Conservation (phyloP, 1,140 invertebrate species). For the Camponotus floridanus region DNA sequence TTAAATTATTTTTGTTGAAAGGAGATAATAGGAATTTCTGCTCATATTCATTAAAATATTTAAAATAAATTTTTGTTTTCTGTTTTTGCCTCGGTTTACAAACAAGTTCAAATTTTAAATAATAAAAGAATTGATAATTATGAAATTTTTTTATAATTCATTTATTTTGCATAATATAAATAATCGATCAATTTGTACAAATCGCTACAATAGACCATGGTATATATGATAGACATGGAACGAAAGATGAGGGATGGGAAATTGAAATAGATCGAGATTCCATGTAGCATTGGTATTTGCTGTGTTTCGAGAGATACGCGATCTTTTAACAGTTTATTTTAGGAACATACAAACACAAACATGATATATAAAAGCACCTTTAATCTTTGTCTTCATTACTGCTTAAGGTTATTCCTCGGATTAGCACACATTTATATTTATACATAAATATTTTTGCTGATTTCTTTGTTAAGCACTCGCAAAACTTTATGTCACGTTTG, state of each 20-base stretch:
- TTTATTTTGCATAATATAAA: background rate
- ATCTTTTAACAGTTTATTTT: constrained; percentile 9
- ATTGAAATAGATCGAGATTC: background rate
- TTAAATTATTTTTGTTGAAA: background rate
- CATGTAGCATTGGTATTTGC: background rate
- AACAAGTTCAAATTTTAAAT: background rate
- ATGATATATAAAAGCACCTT: background rate
- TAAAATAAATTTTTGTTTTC: background rate
- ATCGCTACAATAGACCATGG: background rate
- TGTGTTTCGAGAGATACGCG: constrained; percentile 1
- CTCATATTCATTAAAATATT: background rate
- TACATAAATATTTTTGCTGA: constrained; percentile 22
- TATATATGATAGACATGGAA: background rate
- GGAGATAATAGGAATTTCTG: background rate
- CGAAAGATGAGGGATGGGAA: background rate
- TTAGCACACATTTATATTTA: background rate
- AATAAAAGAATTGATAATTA: background rate
- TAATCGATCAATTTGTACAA: background rate
- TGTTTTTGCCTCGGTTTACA: background rate
- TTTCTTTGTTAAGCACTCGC: constrained; percentile 15
- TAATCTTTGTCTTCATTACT: background rate
- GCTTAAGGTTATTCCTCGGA: constrained; percentile 12
- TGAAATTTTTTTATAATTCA: background rate
- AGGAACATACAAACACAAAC: background rate
- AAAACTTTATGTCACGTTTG: background rate